phyloP scores from a whole-genome alignment of 2,888 invertebrate genomes.

The Pterobdella sp. region DNA sequence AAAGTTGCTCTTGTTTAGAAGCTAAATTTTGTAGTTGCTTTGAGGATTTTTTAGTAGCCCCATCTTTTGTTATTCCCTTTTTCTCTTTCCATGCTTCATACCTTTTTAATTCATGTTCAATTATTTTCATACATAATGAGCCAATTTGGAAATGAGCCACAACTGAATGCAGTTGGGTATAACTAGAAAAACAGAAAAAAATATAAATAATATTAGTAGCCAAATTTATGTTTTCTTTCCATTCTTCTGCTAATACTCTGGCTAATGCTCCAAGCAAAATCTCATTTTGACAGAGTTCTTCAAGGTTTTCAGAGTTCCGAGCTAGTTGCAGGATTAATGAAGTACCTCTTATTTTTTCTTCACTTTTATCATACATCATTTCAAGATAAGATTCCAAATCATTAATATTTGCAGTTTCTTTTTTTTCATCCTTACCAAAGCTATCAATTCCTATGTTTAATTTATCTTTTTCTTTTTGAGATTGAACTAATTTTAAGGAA shows the following conservation, averaged over 20 bases:
- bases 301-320: conserved; percentile 84
- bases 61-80: conserved; percentile 38
- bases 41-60: conserved; percentile 57
- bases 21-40: conserved; percentile 71
- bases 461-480: neutral
- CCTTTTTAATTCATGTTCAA: conserved; percentile 85
- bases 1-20: conserved; percentile 82
- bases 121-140: conserved; percentile 80
- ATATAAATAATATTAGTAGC: conserved; percentile 92
- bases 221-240: conserved; percentile 88
- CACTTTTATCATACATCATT: conserved; percentile 69
- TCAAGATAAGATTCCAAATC: conserved; percentile 89
- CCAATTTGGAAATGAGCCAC: conserved; percentile 94
- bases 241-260: conserved; percentile 89
- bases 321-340: conserved; percentile 82
- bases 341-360: conserved; percentile 80
- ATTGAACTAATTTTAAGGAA: neutral
- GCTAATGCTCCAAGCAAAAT: conserved; percentile 88
- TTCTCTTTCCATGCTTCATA: conserved; percentile 77
- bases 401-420: conserved; percentile 65
- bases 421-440: conserved; percentile 47
- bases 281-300: conserved; percentile 86
- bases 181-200: conserved; percentile 93
- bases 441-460: conserved; percentile 41
- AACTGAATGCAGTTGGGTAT: conserved; percentile 85